Base-by-base conservation (phyloP, 2,797 vertebrate species). In the Coendou prehensilis region DNA sequence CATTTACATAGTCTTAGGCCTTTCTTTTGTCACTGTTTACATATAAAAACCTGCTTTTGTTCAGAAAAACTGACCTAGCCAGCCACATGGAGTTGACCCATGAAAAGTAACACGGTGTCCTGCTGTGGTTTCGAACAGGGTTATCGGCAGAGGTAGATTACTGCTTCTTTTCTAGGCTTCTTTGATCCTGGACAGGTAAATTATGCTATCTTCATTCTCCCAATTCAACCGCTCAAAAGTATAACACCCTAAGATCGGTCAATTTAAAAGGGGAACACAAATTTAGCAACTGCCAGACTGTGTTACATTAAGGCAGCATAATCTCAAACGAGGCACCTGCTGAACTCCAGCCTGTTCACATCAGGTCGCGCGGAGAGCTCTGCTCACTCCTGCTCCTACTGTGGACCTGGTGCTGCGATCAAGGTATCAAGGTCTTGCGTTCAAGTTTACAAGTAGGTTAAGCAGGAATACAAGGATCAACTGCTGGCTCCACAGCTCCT, bases 401-500 rank as follows among this genome's bases (percentile, higher is more conserved):
- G 94, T 92, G 98, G 98, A 98, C 98, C 98, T 98, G 96, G 93
- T 96, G 98, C 98, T 98, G 98, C 98, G 97, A 97, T 97, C 98
- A 78, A 98, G 98, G 98, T 98, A 97, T 97, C 98, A 78, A 98
- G 98, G 98, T 97, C 98, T 98, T 97, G 97, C 98, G 98, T 98
- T 98, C 98, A 99, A 99, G 98, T 98, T 98, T 98, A 99, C 99
- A 99, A 99, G 98, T 98, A 98, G 98, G 99, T 99, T 99, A 99
- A 98, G 99, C 99, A 99, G 99, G 99, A 99, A 99, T 99, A 99
- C 99, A 98, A 99, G 99, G 99, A 99, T 99, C 99, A 98, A 99
- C 99, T 99, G 99, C 99, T 99, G 99, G 99, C 99, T 99, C 99
- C 99, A 99, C 98, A 99, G 99, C 98, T 99, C 99, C 99, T 99